A percentile compares a stretch with the other conserved stretches of the same genome.
These are phyloP conservation scores for Archips crataeganus DNA, from an alignment of 2,888 invertebrate species.

Conservation along the genomic window DNA sequence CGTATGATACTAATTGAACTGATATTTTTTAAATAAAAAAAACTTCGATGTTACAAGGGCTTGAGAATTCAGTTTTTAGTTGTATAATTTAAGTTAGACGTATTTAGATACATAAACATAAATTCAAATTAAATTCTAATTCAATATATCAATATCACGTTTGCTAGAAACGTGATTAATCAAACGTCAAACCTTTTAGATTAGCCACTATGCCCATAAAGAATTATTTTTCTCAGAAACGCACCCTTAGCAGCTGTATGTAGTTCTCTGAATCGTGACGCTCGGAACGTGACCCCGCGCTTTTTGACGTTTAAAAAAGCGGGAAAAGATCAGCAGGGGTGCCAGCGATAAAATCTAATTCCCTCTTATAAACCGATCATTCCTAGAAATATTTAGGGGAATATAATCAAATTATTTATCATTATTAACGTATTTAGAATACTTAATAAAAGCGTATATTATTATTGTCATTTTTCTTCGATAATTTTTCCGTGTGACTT, in stretches of 20 bases:
- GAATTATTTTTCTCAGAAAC: slow-evolving; percentile 63
- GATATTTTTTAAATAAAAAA: too few relatives aligned
- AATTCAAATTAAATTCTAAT: not conserved
- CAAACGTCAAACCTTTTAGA: slow-evolving; percentile 42
- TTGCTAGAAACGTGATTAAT: slow-evolving; percentile 19
- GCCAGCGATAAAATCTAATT: slow-evolving; percentile 42
- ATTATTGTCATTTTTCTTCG: not conserved
- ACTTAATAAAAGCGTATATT: not conserved
- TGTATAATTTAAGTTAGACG: too few relatives aligned
- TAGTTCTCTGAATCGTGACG: slow-evolving; percentile 60
- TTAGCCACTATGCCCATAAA: not conserved
- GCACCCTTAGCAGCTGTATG: slow-evolving; percentile 59
- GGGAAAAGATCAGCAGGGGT: slow-evolving; percentile 37
- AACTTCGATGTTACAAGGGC: too few relatives aligned
- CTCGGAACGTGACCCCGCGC: slow-evolving; percentile 51
- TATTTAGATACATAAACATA: too few relatives aligned
- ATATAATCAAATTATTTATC: slow-evolving; percentile 3
- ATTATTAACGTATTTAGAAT: not conserved
- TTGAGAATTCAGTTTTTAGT: too few relatives aligned
- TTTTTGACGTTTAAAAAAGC: slow-evolving; percentile 46
- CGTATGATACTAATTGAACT: too few relatives aligned
- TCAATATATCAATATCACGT: not conserved
- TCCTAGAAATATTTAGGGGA: slow-evolving; percentile 29
- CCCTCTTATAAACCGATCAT: slow-evolving; percentile 40
- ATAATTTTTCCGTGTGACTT: too few relatives aligned